Evolutionary conservation across 2,888 invertebrate species (phyloP).

Genomic region (Petrolisthes manimaculis): DNA sequence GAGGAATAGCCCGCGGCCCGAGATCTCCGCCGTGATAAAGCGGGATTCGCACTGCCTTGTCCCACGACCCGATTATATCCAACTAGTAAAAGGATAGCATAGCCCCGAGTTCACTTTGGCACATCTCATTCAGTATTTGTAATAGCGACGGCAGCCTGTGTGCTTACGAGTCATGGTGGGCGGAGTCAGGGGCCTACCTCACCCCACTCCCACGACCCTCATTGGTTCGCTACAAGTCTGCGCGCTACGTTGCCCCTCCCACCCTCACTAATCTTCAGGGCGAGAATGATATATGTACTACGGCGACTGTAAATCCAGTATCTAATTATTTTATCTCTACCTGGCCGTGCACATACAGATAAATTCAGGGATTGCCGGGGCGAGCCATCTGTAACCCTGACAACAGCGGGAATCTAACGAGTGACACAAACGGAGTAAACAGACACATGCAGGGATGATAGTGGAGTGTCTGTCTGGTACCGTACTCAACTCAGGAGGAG

Average conservation of each 20-base stretch:
- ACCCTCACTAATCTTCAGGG: slow-evolving; percentile 23
- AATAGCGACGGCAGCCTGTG: slow-evolving; percentile 39
- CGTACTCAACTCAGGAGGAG: no score
- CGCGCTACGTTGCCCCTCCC: slow-evolving; percentile 38
- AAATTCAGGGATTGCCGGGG: slow-evolving; percentile 31
- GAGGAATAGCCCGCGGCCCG: slow-evolving; percentile 17
- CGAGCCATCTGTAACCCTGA: slow-evolving; percentile 27
- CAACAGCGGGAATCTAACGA: slow-evolving; percentile 24
- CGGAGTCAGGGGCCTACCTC: slow-evolving; percentile 33
- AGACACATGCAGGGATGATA: no score
- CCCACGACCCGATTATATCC: slow-evolving; percentile 49
- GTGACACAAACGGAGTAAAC: not conserved
- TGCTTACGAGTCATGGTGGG: slow-evolving; percentile 33
- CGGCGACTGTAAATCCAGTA: slow-evolving; percentile 19
- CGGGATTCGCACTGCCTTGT: slow-evolving; percentile 50
- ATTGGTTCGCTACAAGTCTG: slow-evolving; percentile 18
- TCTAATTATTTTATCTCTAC: slow-evolving; percentile 56
- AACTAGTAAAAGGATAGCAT: slow-evolving; percentile 45
- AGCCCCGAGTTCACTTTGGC: slow-evolving; percentile 55
- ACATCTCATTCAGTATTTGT: slow-evolving; percentile 60
- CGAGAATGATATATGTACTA: slow-evolving; percentile 44
- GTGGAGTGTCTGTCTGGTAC: no score
- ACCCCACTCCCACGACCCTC: not conserved
- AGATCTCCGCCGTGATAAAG: slow-evolving; percentile 50
- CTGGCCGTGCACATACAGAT: slow-evolving; percentile 42